Conservation (phyloP, 2,888 invertebrate species). For the Melinaea marsaeus region DNA sequence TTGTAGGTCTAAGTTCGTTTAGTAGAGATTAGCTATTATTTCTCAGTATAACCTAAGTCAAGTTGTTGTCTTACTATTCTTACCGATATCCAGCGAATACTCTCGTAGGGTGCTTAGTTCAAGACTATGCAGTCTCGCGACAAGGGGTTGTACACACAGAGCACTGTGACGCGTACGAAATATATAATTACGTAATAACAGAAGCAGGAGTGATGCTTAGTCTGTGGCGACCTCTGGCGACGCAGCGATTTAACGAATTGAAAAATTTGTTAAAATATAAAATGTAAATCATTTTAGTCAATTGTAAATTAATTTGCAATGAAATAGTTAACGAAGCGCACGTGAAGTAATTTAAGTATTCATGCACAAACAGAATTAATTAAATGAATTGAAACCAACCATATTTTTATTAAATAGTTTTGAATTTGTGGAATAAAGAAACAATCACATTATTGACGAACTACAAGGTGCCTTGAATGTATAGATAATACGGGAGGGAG, state of each 20-base stretch:
- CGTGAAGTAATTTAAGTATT: too few relatives aligned
- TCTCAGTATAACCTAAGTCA: too few relatives aligned
- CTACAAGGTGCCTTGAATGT: constrained; percentile 13
- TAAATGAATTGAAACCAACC: too few relatives aligned
- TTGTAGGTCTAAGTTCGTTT: too few relatives aligned
- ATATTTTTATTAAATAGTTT: not conserved
- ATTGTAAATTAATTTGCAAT: too few relatives aligned
- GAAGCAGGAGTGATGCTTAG: constrained; percentile 23
- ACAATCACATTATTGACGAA: not conserved
- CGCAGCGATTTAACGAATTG: not conserved
- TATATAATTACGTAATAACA: constrained; percentile 49
- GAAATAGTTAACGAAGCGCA: too few relatives aligned
- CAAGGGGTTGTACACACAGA: constrained; percentile 36
- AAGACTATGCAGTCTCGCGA: constrained; percentile 31
- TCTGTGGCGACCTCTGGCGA: constrained; percentile 37
- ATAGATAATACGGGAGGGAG: constrained; percentile 23
- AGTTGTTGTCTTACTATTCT: too few relatives aligned
- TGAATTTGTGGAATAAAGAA: not conserved
- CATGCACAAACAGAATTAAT: too few relatives aligned
- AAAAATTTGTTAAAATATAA: too few relatives aligned
- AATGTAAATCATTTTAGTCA: too few relatives aligned
- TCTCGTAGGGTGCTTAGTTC: constrained; percentile 22
- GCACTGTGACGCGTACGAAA: constrained; percentile 52
- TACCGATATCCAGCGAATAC: not conserved
- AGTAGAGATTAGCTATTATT: too few relatives aligned